phyloP scores from a whole-genome alignment of 2,888 invertebrate species.

The Hetaerina titia region DNA sequence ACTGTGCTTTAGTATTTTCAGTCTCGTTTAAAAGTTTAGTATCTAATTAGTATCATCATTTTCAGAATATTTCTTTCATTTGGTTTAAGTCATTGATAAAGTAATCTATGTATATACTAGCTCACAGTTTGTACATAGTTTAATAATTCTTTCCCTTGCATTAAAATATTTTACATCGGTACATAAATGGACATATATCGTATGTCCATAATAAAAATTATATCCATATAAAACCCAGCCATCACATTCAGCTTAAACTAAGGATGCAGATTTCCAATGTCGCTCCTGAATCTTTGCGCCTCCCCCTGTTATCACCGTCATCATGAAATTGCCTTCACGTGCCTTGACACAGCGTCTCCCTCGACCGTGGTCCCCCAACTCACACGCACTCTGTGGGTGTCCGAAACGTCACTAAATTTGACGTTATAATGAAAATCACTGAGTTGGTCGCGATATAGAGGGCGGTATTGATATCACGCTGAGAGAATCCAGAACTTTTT shows the following conservation, averaged over 20 bases:
- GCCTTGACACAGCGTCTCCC: background rate
- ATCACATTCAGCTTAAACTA: background rate
- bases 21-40: no score
- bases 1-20: no score
- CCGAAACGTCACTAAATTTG: constrained; percentile 27
- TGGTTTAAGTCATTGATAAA: no score
- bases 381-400: background rate
- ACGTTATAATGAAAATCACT: constrained; percentile 29
- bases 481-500: background rate
- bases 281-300: background rate
- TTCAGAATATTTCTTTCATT: no score
- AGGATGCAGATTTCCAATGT: background rate
- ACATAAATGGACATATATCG: no score
- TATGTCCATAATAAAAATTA: no score
- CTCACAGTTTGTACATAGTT: no score
- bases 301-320: background rate
- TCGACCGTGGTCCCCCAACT: background rate
- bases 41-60: no score
- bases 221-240: no score
- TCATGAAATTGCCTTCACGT: background rate
- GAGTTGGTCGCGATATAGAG: background rate
- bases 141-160: no score
- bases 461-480: constrained; percentile 21
- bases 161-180: no score
- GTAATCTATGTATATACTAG: no score